These are phyloP conservation scores for Sturmia bella DNA, from an alignment of 2,888 invertebrate species.

Conservation along the genomic window DNA sequence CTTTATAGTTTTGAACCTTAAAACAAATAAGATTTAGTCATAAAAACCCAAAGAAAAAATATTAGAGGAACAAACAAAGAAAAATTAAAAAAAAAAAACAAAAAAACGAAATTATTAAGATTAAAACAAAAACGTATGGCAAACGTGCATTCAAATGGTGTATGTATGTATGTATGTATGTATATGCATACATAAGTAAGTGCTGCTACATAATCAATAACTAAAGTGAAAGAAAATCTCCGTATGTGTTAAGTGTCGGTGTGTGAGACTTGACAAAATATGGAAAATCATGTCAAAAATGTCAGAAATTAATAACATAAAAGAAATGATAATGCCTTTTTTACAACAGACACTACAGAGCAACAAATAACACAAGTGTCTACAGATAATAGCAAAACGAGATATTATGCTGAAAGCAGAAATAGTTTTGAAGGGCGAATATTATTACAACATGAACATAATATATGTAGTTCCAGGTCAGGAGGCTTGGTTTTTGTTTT, in stretches of 20 bases:
- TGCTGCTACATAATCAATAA: constrained; percentile 31
- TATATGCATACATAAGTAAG: too few species aligned
- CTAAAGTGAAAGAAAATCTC: constrained; percentile 16
- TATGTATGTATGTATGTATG: too few species aligned
- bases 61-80: not conserved
- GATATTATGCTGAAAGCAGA: constrained; percentile 1
- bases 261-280: constrained; percentile 23
- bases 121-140: not conserved
- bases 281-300: constrained; percentile 45
- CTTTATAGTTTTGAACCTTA: constrained; percentile 63
- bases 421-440: constrained; percentile 1
- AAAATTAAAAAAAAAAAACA: not conserved
- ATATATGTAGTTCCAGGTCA: not conserved
- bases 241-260: not conserved
- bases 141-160: too few species aligned
- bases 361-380: not conserved
- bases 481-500: too few species aligned
- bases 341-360: not conserved
- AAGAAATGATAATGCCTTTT: constrained; percentile 39
- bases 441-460: constrained; percentile 3
- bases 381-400: not conserved
- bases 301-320: constrained; percentile 51
- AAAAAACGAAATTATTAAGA: constrained; percentile 35
- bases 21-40: constrained; percentile 63
- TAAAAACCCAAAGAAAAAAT: constrained; percentile 35